Base-by-base conservation (phyloP, 1,140 invertebrate species). In the Macrotrachela quadricornifera region DNA sequence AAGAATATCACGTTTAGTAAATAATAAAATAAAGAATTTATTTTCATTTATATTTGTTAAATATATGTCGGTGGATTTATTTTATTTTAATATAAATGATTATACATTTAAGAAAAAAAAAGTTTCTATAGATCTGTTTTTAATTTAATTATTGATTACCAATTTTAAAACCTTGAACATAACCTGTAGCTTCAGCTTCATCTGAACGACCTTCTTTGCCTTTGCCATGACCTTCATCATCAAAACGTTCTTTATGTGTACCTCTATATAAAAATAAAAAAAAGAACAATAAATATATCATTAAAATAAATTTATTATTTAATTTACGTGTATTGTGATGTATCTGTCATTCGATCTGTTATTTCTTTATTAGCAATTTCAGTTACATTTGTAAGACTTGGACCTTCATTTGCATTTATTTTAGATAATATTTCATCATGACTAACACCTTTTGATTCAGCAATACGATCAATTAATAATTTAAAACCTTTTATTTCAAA, bases 291-390 rank as follows among this genome's bases (percentile, higher is more conserved):
- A n/a, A n/a, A n/a, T n/a, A n/a, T n/a, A n/a, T n/a, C n/a, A n/a
- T n/a, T n/a, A n/a, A n/a, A n/a, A n/a, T n/a, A n/a, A n/a, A n/a
- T n/a, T n/a, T n/a, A n/a, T n/a, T n/a, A n/a, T n/a, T n/a, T n/a
- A n/a, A n/a, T n/a, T n/a, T n/a, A n/a, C n/a, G 74, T 75, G 57
- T 75, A 75, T 37, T 65, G 60, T 2, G 58, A 57, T 14, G 64
- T 57, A 57, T 74, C 71, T 10, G 88, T 94, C 57, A 96, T 64
- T 50, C 85, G 74, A 53, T 85, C 82, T 3, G 90, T 81, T 6
- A 83, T 77, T n/a, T 54, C 59, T 13, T 58, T 58, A 46, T 60
- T 61, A 9, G 56, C 53, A 12, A 54, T 46, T 51, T 56, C 58
- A 37, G 52, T 54, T 10, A 46, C 48, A 11, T 43, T 43, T 36